phyloP scores from a whole-genome alignment of 2,888 invertebrate species.

The Timema cristinae region DNA sequence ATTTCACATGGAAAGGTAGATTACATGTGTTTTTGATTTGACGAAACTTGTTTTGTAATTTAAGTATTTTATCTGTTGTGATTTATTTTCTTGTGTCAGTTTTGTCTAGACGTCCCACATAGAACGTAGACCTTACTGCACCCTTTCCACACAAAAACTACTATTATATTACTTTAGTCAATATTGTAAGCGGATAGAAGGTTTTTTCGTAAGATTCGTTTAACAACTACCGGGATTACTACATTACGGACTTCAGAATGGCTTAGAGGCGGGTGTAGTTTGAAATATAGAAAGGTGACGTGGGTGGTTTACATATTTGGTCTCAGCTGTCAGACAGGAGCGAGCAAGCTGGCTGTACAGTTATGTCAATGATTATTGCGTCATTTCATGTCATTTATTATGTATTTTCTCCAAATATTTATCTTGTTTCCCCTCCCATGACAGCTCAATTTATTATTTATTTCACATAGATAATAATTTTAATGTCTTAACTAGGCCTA shows the following conservation, averaged over 20 bases:
- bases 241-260: too few species aligned
- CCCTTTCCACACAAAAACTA: neutral
- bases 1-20: slow-evolving; percentile 24
- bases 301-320: slow-evolving; percentile 28
- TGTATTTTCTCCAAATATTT: too few species aligned
- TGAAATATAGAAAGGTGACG: slow-evolving; percentile 18
- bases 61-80: neutral
- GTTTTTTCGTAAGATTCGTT: too few species aligned
- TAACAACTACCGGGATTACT: too few species aligned
- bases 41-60: neutral
- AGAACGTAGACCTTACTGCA: neutral
- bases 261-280: too few species aligned
- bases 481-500: too few species aligned
- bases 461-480: too few species aligned
- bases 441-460: too few species aligned
- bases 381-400: too few species aligned
- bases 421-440: too few species aligned
- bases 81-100: slow-evolving; percentile 14
- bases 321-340: slow-evolving; percentile 25
- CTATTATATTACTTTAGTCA: too few species aligned
- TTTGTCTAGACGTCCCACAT: slow-evolving; percentile 14
- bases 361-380: neutral
- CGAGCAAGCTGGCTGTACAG: neutral
- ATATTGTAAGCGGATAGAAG: too few species aligned
- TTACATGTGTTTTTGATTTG: neutral